These are phyloP conservation scores for Pinctada fucata DNA, from an alignment of 2,888 invertebrate genomes.

Conservation along the genomic window DNA sequence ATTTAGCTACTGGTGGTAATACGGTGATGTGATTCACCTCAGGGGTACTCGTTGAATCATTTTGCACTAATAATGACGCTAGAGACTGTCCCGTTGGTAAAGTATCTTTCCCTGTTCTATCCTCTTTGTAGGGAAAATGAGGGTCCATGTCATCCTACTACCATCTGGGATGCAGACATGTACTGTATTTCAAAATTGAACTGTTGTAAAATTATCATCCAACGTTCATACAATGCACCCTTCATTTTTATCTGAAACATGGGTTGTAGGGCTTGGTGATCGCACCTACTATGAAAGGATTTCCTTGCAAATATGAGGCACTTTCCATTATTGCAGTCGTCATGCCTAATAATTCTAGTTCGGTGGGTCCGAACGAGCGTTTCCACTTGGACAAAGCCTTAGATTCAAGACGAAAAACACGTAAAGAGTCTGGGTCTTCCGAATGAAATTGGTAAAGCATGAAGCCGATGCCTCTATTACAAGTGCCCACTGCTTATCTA, in stretches of 20 bases:
- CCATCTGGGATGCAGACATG: conserved; percentile 32
- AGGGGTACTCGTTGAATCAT: too few relatives aligned
- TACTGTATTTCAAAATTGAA: conserved; percentile 41
- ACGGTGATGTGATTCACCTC: too few relatives aligned
- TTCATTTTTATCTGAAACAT: conserved; percentile 32
- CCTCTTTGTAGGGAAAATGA: neutral
- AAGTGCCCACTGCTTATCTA: conserved; percentile 37
- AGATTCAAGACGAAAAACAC: conserved; percentile 29
- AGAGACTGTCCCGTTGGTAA: conserved; percentile 3
- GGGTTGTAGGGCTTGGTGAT: conserved; percentile 28
- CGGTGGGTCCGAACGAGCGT: conserved; percentile 29
- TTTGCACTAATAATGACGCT: too few relatives aligned
- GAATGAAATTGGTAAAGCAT: conserved; percentile 28
- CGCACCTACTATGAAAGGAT: conserved; percentile 26
- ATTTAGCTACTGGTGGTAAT: too few relatives aligned
- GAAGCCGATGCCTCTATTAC: conserved; percentile 37
- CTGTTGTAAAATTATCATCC: conserved; percentile 43
- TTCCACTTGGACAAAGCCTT: conserved; percentile 25
- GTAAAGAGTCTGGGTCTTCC: neutral
- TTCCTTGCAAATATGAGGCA: conserved; percentile 18
- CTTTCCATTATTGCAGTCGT: conserved; percentile 28
- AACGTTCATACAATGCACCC: conserved; percentile 43
- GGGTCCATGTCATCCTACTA: conserved; percentile 1
- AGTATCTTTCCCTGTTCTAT: neutral
- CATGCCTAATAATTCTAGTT: conserved; percentile 30